These are phyloP conservation scores for Hippocampus abdominalis DNA, from an alignment of 2,113 vertebrate species.

Conservation along the genomic window DNA sequence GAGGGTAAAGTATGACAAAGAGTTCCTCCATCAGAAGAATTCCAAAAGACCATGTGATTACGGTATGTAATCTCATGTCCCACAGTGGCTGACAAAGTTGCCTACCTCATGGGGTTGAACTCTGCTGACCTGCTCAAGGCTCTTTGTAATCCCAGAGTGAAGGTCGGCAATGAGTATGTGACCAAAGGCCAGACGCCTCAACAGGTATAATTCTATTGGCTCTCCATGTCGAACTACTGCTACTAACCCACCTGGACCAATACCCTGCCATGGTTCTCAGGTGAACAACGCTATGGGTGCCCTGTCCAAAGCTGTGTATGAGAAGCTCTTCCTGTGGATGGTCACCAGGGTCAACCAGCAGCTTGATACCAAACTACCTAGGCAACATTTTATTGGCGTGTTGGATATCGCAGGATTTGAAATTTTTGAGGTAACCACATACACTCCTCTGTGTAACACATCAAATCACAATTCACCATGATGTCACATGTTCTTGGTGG, in stretches of 20 bases:
- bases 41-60: not conserved
- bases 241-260: not conserved
- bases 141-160: constrained; percentile 54
- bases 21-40: not conserved
- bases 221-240: not conserved
- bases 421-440: constrained; percentile 49
- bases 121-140: constrained; percentile 58
- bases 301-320: constrained; percentile 81
- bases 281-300: constrained; percentile 72
- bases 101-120: constrained; percentile 57
- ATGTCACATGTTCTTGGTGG: not conserved
- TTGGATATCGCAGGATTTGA: constrained; percentile 37
- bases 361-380: constrained; percentile 56
- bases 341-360: constrained; percentile 63
- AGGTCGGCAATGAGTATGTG: constrained; percentile 57
- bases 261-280: constrained; percentile 19
- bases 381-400: constrained; percentile 54
- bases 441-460: not conserved
- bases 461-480: not conserved
- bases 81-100: constrained; percentile 51
- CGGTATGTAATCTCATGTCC: not conserved
- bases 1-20: constrained; percentile 38
- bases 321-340: constrained; percentile 85
- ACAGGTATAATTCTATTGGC: constrained; percentile 32
- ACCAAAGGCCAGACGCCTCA: constrained; percentile 59